Conservation (phyloP, 2,113 vertebrate genomes). For the Ictalurus furcatus region DNA sequence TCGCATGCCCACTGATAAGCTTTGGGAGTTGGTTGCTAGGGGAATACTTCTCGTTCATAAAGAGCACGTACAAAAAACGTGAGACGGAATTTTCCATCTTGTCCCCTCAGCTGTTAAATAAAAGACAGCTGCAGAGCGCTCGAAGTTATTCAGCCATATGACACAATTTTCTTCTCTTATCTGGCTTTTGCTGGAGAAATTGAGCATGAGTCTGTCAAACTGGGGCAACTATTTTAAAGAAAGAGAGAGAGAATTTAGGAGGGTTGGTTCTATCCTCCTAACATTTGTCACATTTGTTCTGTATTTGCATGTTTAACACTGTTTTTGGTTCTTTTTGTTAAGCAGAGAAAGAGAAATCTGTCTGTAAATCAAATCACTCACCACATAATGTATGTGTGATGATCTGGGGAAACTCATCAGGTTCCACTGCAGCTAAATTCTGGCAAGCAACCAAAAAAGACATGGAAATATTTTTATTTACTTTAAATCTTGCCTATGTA, state of each 20-base stretch:
- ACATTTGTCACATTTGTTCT: neutral
- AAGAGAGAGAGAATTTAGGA: too few species aligned
- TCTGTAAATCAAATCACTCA: neutral
- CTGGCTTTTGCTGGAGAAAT: conserved; percentile 28
- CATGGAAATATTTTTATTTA: neutral
- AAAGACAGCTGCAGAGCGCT: conserved; percentile 41
- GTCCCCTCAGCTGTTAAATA: conserved; percentile 48
- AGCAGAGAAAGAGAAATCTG: neutral
- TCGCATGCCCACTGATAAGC: conserved; percentile 62
- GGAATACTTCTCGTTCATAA: conserved; percentile 65
- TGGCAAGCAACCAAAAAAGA: neutral
- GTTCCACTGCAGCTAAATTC: neutral
- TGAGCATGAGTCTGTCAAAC: conserved; percentile 22
- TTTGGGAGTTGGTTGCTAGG: conserved; percentile 59
- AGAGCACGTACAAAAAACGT: conserved; percentile 46
- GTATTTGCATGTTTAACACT: neutral
- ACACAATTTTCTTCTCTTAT: conserved; percentile 43
- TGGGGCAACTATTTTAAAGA: conserved; percentile 18
- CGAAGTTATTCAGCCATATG: conserved; percentile 38
- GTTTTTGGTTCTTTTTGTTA: neutral
- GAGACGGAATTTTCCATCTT: conserved; percentile 44
- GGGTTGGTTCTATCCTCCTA: neutral
- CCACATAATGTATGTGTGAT: neutral
- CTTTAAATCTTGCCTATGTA: neutral
- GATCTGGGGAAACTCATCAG: neutral